Percentiles rank a stretch among this genome's conserved stretches.
Conservation (phyloP, 1,140 invertebrate genomes). For the Drosophila lacteicornis region DNA sequence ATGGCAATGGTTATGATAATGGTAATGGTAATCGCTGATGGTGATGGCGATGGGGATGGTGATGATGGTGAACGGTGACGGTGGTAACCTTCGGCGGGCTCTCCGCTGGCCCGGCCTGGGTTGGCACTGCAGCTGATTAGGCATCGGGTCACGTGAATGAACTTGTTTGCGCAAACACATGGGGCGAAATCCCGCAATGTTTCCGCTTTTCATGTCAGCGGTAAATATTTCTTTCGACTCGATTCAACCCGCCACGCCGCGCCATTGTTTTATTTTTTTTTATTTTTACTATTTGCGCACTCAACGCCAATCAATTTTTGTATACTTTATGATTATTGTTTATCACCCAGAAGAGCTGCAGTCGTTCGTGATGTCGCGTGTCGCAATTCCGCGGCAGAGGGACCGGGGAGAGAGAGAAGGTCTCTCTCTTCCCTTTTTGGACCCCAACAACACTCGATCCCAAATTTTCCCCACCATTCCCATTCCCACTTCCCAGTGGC, state of each 20-base stretch:
- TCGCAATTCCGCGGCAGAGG: slow-evolving; percentile 41
- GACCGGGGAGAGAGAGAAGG: too few species aligned
- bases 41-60: slow-evolving; percentile 5
- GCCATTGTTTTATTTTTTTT: slow-evolving; percentile 5
- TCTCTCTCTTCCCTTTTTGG: slow-evolving; percentile 6
- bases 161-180: slow-evolving; percentile 58
- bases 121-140: slow-evolving; percentile 53
- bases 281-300: slow-evolving; percentile 46
- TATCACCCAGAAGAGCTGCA: slow-evolving; percentile 30
- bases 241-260: background rate
- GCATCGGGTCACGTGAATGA: slow-evolving; percentile 64
- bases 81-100: slow-evolving; percentile 28
- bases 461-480: background rate
- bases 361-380: slow-evolving; percentile 66
- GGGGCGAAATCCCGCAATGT: slow-evolving; percentile 29
- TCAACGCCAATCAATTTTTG: slow-evolving; percentile 77
- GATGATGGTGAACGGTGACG: slow-evolving; percentile 6
- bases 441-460: background rate
- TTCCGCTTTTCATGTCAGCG: slow-evolving; percentile 62
- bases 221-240: slow-evolving; percentile 51
- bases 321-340: slow-evolving; percentile 79
- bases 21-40: slow-evolving; percentile 13
- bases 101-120: background rate
- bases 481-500: too few species aligned
- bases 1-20: slow-evolving; percentile 17